Conservation (phyloP, 2,113 vertebrate species). For the Raja brachyura region DNA sequence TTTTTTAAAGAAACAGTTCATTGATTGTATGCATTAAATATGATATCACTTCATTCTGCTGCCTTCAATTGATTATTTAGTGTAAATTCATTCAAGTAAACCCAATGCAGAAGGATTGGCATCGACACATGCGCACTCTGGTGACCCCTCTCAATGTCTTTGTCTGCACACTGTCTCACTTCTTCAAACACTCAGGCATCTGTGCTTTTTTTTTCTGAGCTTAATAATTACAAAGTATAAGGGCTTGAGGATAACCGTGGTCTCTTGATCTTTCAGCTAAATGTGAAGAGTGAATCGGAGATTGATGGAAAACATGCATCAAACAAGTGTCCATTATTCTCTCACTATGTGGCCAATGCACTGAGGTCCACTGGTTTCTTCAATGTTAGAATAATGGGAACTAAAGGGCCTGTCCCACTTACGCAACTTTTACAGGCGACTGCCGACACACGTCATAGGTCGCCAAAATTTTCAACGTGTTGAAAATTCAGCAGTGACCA, state of each 20-base stretch:
- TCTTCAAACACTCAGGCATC: conserved; percentile 6
- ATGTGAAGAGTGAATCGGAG: not conserved
- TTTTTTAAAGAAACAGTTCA: conserved; percentile 11
- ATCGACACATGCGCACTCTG: not conserved
- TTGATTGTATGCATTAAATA: not conserved
- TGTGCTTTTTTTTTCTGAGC: not conserved
- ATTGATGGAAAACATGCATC: not conserved
- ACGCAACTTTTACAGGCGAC: too few relatives aligned
- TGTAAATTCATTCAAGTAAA: not conserved
- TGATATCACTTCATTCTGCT: not conserved
- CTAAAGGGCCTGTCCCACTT: not conserved
- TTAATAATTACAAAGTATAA: conserved; percentile 30
- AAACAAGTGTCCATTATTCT: not conserved
- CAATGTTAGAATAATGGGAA: not conserved
- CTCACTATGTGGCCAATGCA: not conserved
- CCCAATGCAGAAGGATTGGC: not conserved
- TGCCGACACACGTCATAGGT: too few relatives aligned
- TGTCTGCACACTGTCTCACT: conserved; percentile 6
- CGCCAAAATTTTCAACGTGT: too few relatives aligned
- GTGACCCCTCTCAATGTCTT: not conserved
- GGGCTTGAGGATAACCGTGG: not conserved
- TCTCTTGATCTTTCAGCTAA: not conserved
- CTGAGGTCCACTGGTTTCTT: not conserved
- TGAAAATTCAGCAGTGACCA: too few relatives aligned
- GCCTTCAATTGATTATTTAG: not conserved